Conservation (phyloP, 1,140 invertebrate species). For the Cephus cinctus region DNA sequence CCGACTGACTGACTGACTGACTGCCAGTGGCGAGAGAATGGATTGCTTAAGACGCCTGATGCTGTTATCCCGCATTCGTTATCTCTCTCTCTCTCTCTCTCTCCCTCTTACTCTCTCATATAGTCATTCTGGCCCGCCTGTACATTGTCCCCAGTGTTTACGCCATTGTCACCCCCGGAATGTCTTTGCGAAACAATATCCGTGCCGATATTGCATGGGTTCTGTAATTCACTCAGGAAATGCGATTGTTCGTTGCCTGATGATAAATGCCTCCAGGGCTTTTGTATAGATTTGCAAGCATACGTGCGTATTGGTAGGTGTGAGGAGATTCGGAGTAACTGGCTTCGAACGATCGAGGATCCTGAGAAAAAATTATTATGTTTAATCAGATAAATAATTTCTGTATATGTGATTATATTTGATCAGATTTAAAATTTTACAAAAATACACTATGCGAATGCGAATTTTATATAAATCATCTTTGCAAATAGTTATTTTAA, state of each 20-base stretch:
- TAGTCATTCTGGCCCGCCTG: too few species aligned
- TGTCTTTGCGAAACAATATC: slow-evolving; percentile 47
- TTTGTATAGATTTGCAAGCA: too few species aligned
- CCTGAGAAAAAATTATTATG: too few species aligned
- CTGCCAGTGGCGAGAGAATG: slow-evolving; percentile 31
- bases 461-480: too few species aligned
- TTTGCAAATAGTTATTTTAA: too few species aligned
- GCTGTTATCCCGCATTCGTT: slow-evolving; percentile 15
- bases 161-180: slow-evolving; percentile 18
- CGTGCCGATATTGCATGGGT: slow-evolving; percentile 45
- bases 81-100: slow-evolving; percentile 17
- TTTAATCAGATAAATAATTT: too few species aligned
- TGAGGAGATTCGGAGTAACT: too few species aligned
- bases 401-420: too few species aligned
- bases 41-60: slow-evolving; percentile 18
- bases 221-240: slow-evolving; percentile 45
- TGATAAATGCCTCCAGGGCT: background rate
- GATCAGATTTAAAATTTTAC: too few species aligned
- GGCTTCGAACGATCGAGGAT: background rate
- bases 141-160: background rate
- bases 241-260: slow-evolving; percentile 37
- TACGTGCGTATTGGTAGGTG: slow-evolving; percentile 18
- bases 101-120: slow-evolving; percentile 5
- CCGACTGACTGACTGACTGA: slow-evolving; percentile 34
- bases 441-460: too few species aligned